These are phyloP conservation scores for Phoxinus dragarum DNA, from an alignment of 2,797 vertebrate species.

Conservation along the genomic window DNA sequence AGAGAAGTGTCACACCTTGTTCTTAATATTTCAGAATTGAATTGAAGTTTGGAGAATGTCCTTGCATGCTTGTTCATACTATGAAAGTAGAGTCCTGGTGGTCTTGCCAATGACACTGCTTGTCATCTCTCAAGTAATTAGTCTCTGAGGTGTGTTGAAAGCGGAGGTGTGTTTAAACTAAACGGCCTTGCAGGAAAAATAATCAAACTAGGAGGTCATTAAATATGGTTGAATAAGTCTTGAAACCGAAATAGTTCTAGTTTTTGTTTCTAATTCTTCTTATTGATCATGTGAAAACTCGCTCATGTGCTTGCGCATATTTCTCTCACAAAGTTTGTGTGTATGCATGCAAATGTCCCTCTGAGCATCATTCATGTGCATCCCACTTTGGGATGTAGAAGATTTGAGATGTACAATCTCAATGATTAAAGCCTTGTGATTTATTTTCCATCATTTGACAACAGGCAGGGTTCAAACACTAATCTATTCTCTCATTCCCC, in stretches of 20 bases:
- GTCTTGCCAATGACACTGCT: constrained; percentile 68
- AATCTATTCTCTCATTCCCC: constrained; percentile 44
- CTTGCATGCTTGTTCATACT: not conserved
- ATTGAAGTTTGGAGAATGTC: constrained; percentile 58
- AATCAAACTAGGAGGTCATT: constrained; percentile 52
- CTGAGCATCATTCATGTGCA: constrained; percentile 27
- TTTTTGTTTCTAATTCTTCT: not conserved
- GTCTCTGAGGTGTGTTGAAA: constrained; percentile 78
- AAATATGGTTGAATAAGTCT: constrained; percentile 50
- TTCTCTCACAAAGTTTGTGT: constrained; percentile 23
- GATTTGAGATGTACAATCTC: constrained; percentile 34
- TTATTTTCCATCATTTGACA: constrained; percentile 44
- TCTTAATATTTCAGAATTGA: constrained; percentile 64
- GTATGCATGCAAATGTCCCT: constrained; percentile 21
- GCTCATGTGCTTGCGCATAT: not conserved
- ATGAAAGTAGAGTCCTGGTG: constrained; percentile 54
- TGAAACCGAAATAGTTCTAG: not conserved
- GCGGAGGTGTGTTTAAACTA: constrained; percentile 70
- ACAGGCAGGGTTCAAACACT: constrained; percentile 32
- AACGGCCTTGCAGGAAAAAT: constrained; percentile 69
- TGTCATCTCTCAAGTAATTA: constrained; percentile 71
- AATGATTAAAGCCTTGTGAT: constrained; percentile 45
- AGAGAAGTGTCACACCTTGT: constrained; percentile 69
- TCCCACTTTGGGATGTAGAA: constrained; percentile 27
- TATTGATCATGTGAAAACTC: not conserved